Base-by-base conservation (phyloP, 2,888 invertebrate genomes). In the Ellobium chinense region DNA sequence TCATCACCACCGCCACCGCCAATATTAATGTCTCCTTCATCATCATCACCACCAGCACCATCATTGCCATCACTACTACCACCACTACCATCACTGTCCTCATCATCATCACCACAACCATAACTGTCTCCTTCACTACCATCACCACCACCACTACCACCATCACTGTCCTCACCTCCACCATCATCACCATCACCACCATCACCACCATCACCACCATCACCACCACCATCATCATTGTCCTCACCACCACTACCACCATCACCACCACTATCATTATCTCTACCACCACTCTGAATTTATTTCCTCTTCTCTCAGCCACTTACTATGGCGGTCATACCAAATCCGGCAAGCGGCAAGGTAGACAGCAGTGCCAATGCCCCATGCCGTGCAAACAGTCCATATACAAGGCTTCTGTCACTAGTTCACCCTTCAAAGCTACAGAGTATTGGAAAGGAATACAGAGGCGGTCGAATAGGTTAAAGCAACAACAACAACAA, bases 351-450 rank as follows among this genome's bases (percentile, higher is more conserved):
- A 62, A 60, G 2, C 66, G n/a, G 2, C n/a, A n/a, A n/a, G 65
- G 29, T 1, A 69, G 72, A 62, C 3, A 24, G 24, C 24, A 34
- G 1, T 85, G 85, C 58, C 54, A 63, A 18, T 85, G 85, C 24
- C 81, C 80, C 9, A 72, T 85, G 73, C 85, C 85, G 0, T 85
- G 85, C 29, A 76, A 36, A 34, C 80, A 83, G 62, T 65, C 73
- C 18, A 69, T 69, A 24, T 84, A 81, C 68, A 80, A 65, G 31
- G 81, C 83, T 1, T 68, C 82, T n/a, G 83, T 84, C 1, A 80
- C 83, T 2, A 70, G 70, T 31, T 70, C 85, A n/a, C 68, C 76
- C 21, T 82, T 83, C 72, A 69, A 68, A 1, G 77, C 78, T 34
- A 85, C 85, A 3, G 18, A 54, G 29, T 75, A 66, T 62, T 78